Conservation (phyloP, 2,113 vertebrate species). For the Rhinolophus ferrumequinum region DNA sequence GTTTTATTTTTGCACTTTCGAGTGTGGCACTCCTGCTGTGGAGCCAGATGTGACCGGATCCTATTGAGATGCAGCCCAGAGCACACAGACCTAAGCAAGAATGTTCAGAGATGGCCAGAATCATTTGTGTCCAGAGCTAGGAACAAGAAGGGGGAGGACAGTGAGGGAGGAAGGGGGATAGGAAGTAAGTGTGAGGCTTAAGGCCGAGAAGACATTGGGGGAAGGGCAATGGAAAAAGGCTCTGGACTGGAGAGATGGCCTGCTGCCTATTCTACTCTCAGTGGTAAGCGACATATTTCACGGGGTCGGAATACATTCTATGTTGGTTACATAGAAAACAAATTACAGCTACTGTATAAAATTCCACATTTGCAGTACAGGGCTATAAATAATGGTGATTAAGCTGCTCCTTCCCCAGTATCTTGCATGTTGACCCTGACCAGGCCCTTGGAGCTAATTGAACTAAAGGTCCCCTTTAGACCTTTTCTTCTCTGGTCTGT, state of each 20-base stretch:
- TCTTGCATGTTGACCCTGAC: background rate
- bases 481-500: constrained; percentile 8
- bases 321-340: constrained; percentile 18
- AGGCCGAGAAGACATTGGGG: background rate
- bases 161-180: rapidly evolving
- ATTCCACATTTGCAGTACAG: background rate
- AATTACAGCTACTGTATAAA: constrained; percentile 34
- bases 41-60: constrained; percentile 85
- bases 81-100: constrained; percentile 74
- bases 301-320: background rate
- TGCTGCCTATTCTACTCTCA: background rate
- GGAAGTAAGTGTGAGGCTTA: background rate
- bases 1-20: constrained; percentile 85
- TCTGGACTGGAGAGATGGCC: background rate
- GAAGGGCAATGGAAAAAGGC: background rate
- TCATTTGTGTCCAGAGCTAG: constrained; percentile 63
- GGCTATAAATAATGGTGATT: background rate
- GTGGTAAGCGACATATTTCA: background rate
- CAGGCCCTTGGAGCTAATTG: background rate
- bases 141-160: constrained; percentile 30
- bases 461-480: constrained; percentile 39
- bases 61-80: constrained; percentile 83
- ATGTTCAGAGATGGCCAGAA: constrained; percentile 69
- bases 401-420: background rate
- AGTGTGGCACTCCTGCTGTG: constrained; percentile 85